These are phyloP conservation scores for Papilio protenor DNA, from an alignment of 2,888 invertebrate species.

Conservation along the genomic window DNA sequence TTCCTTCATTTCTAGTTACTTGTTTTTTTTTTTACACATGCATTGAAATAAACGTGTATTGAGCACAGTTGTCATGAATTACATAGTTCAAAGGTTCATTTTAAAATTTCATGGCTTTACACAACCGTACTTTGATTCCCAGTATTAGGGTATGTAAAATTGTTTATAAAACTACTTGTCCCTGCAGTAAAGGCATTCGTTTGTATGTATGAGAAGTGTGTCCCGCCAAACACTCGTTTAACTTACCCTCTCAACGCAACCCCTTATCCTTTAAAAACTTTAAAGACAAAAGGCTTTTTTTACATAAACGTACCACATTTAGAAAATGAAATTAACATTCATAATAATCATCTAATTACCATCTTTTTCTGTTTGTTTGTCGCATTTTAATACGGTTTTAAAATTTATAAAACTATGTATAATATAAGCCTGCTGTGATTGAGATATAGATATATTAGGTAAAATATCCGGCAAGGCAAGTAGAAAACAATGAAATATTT, in stretches of 20 bases:
- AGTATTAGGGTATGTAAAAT: slow-evolving; percentile 15
- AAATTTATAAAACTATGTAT: neutral
- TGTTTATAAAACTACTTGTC: slow-evolving; percentile 28
- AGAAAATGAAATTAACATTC: neutral
- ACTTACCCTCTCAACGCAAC: slow-evolving; percentile 13
- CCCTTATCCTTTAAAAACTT: neutral
- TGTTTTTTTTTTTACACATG: neutral
- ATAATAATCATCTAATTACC: neutral
- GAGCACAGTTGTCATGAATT: neutral
- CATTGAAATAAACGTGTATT: neutral
- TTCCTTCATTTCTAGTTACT: no score
- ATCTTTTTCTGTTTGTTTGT: slow-evolving; percentile 13
- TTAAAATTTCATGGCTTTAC: slow-evolving; percentile 1
- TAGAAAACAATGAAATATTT: slow-evolving; percentile 24
- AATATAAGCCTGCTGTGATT: slow-evolving; percentile 13
- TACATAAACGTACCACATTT: neutral
- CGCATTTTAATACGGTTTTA: slow-evolving; percentile 10
- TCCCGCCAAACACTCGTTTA: neutral
- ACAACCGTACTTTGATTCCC: slow-evolving; percentile 19
- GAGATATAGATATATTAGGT: slow-evolving; percentile 14
- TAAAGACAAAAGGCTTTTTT: neutral
- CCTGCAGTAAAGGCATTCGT: slow-evolving; percentile 17
- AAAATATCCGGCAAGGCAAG: slow-evolving; percentile 9
- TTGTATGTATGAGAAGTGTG: slow-evolving; percentile 18
- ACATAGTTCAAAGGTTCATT: slow-evolving; percentile 9